A percentile compares a stretch with the other conserved stretches of the same genome.
phyloP scores from a whole-genome alignment of 2,888 invertebrate species.

The Phortica magna region DNA sequence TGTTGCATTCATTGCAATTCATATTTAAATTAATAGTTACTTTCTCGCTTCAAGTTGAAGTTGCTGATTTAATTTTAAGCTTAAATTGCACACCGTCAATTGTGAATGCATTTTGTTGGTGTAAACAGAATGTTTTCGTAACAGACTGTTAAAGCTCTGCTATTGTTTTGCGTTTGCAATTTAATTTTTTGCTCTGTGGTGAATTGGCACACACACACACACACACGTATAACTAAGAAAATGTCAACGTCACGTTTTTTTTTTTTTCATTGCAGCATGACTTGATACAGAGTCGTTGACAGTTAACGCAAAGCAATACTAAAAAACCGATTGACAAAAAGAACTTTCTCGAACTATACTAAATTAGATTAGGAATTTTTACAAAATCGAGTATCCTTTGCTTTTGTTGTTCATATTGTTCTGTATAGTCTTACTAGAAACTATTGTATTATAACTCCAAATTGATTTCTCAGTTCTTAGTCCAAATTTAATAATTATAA shows the following conservation, averaged over 20 bases:
- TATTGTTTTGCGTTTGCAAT: no score
- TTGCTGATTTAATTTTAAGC: no score
- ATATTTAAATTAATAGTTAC: background rate
- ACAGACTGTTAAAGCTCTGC: no score
- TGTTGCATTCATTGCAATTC: background rate
- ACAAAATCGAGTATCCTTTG: background rate
- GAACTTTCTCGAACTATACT: slow-evolving; percentile 93
- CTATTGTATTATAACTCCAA: background rate
- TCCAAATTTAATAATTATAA: no score
- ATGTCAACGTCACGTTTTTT: background rate
- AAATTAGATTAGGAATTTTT: slow-evolving; percentile 28
- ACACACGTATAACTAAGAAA: background rate
- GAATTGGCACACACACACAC: no score
- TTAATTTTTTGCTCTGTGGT: no score
- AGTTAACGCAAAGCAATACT: slow-evolving; percentile 74
- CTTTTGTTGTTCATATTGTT: background rate
- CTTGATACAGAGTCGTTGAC: slow-evolving; percentile 87
- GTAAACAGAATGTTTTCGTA: no score
- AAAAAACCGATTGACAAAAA: slow-evolving; percentile 87
- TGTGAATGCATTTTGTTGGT: no score
- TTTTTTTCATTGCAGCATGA: slow-evolving; percentile 85
- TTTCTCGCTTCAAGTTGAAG: background rate
- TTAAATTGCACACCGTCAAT: no score
- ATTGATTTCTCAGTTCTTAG: no score
- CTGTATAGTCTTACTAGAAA: background rate